phyloP scores from a whole-genome alignment of 2,797 vertebrate genomes.

The Onychomys arenicola region DNA sequence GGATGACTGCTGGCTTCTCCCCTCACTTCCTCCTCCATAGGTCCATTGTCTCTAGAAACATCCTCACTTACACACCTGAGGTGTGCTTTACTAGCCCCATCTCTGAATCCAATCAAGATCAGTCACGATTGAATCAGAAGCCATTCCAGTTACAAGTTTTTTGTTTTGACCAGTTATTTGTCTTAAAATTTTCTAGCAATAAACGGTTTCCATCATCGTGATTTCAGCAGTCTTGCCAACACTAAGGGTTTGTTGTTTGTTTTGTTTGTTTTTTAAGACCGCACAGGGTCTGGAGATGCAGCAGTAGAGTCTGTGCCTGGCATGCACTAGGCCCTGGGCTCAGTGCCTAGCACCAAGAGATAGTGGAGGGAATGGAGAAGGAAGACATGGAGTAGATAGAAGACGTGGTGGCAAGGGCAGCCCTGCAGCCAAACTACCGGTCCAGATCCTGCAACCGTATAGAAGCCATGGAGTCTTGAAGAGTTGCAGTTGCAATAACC shows the following conservation, averaged over 20 bases:
- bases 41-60: background rate
- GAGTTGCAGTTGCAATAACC: background rate
- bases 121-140: background rate
- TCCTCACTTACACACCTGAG: no score
- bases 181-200: background rate
- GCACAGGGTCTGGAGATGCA: background rate
- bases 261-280: background rate
- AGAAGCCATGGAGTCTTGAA: background rate
- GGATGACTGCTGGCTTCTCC: background rate
- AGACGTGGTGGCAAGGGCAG: background rate
- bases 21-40: background rate
- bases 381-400: background rate
- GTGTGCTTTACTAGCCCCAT: background rate
- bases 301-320: background rate
- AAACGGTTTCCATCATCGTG: background rate
- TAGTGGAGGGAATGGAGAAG: no score
- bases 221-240: background rate
- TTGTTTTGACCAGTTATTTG: background rate
- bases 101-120: background rate
- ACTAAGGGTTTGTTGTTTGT: background rate
- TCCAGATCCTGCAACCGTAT: background rate
- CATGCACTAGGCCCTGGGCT: background rate
- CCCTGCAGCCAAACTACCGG: background rate
- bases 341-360: background rate
- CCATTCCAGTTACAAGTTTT: background rate